Evolutionary conservation across 2,113 vertebrate species (phyloP).

Genomic region (Morone saxatilis): DNA sequence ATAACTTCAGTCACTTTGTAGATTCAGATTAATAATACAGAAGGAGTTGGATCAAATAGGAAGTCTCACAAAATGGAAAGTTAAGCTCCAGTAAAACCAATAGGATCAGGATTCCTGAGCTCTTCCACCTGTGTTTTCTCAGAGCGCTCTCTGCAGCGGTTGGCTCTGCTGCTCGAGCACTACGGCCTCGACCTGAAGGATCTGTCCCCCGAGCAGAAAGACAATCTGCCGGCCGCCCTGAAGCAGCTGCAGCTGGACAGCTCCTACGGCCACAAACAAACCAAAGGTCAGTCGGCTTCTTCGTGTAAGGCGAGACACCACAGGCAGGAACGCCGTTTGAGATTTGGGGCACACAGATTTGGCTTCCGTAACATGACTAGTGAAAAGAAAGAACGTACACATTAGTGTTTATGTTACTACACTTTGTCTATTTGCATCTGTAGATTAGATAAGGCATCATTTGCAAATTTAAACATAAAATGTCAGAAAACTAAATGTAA

Average conservation of each 20-base stretch:
- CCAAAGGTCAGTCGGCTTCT: slow-evolving; percentile 54
- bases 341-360: too few relatives aligned
- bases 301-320: too few relatives aligned
- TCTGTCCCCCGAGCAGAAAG: slow-evolving; percentile 86
- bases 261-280: slow-evolving; percentile 38
- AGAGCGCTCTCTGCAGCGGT: slow-evolving; percentile 84
- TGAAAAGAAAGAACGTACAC: too few relatives aligned
- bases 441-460: too few relatives aligned
- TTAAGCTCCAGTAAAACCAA: background rate
- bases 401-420: too few relatives aligned
- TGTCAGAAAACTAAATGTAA: background rate
- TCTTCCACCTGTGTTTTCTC: background rate
- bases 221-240: slow-evolving; percentile 84
- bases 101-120: too few relatives aligned
- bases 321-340: too few relatives aligned
- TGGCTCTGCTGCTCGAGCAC: slow-evolving; percentile 86
- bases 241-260: slow-evolving; percentile 86
- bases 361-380: too few relatives aligned
- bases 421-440: too few relatives aligned
- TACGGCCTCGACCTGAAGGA: slow-evolving; percentile 89
- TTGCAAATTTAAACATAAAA: too few relatives aligned
- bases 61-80: background rate
- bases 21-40: too few relatives aligned
- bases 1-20: too few relatives aligned
- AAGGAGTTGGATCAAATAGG: background rate